Base-by-base conservation (phyloP, 2,113 vertebrate genomes). In the Myotis brandtii region DNA sequence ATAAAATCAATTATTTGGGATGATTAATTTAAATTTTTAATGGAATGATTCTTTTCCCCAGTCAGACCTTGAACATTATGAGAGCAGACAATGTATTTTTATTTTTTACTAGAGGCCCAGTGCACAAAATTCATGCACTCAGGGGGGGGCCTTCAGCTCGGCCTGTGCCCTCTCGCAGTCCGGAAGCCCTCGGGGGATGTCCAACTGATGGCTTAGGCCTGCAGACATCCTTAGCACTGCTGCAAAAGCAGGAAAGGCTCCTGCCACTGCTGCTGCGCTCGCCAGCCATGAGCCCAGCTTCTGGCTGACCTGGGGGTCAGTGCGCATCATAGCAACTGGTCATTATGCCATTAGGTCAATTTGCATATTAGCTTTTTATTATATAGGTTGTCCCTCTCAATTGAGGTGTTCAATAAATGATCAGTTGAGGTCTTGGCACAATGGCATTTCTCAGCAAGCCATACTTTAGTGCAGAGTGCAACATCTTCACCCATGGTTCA, bases 1-100 rank as follows among this genome's bases (percentile, higher is more conserved):
- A 32, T 21, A 67, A 81, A 54, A 79, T 66, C 5, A 50, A 69
- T 46, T 40, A n/a, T 37, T 89, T 91, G 67, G 27, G 4, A 18
- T 40, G 52, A 72, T 70, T 82, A 6, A 73, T 70, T 81, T 86
- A n/a, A 48, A 9, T 9, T 2, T 90, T 75, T 43, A 86, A 95
- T 46, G 8, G 2, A 80, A 79, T 2, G 9, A n/a, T 75, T 86
- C 8, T 84, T 56, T 87, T 9, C 10, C 30, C 11, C 7, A 25
- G 4, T 48, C 34, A 83, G 23, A 92, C 9, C 6, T 40, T 32
- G 20, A 73, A 9, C 62, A 70, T 25, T 43, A 2, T 67, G 14
- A 82, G 43, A 17, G 40, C 16, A 86, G 32, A 93, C 70, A 37
- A 64, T 13, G 16, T 0, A 37, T 77, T 85, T 89, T 66, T 43